Conservation (phyloP, 2,797 vertebrate species). For the Lateolabrax maculatus region DNA sequence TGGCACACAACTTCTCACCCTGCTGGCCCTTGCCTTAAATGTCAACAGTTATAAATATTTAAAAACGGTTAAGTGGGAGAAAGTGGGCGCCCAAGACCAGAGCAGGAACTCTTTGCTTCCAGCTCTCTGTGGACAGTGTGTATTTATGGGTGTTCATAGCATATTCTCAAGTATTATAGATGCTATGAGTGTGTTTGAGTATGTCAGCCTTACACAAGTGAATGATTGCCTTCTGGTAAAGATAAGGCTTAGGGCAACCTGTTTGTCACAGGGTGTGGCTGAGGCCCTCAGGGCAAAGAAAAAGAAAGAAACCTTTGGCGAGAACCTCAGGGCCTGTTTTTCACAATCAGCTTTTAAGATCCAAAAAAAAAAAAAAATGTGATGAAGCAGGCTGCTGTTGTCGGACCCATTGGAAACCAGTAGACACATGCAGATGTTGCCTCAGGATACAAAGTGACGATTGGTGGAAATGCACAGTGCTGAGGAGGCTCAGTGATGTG, state of each 20-base stretch:
- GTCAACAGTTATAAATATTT: constrained; percentile 30
- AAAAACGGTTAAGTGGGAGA: constrained; percentile 10
- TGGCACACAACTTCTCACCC: constrained; percentile 2
- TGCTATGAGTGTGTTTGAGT: not conserved
- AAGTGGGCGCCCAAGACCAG: not conserved
- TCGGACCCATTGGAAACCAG: constrained; percentile 16
- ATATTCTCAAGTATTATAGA: not conserved
- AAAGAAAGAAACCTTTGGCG: not conserved
- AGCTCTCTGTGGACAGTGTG: not conserved
- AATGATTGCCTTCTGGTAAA: constrained; percentile 50
- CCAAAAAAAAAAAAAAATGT: no score
- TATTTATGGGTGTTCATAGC: not conserved
- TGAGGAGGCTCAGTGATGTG: not conserved
- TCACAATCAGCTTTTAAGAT: not conserved
- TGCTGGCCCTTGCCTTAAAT: not conserved
- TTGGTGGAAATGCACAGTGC: not conserved
- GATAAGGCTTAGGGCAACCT: constrained; percentile 45
- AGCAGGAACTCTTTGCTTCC: constrained; percentile 1
- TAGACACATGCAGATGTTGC: constrained; percentile 24
- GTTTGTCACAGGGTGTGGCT: constrained; percentile 57
- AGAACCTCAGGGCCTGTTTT: constrained; percentile 35
- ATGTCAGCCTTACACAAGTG: constrained; percentile 1
- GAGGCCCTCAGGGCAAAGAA: constrained; percentile 33
- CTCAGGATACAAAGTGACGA: constrained; percentile 2
- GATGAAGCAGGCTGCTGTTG: not conserved